phyloP scores from a whole-genome alignment of 2,888 invertebrate genomes.

The Polyploca ridens region DNA sequence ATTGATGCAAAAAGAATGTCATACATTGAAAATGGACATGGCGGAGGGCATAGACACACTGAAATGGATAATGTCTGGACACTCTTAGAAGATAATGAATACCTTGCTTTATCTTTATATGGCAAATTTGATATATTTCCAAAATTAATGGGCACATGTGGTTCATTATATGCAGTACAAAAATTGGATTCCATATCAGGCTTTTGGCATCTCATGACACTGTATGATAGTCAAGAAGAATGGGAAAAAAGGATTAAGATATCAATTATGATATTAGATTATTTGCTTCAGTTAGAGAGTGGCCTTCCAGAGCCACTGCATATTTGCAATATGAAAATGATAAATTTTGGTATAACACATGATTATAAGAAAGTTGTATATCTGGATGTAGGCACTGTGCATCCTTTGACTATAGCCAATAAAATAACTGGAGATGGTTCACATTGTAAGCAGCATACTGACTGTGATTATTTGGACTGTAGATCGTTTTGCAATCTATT shows the following conservation, averaged over 20 bases:
- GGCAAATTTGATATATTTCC: conserved; percentile 86
- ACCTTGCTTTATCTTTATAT: conserved; percentile 84
- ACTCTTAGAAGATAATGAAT: conserved; percentile 87
- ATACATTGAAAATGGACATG: conserved; percentile 71
- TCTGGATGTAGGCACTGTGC: conserved; percentile 86
- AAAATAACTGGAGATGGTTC: conserved; percentile 72
- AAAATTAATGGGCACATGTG: conserved; percentile 87
- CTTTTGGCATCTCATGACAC: conserved; percentile 76
- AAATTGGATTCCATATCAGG: conserved; percentile 84
- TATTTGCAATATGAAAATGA: conserved; percentile 88
- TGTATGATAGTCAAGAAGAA: conserved; percentile 80
- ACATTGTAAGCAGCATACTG: conserved; percentile 83
- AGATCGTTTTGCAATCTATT: conserved; percentile 84
- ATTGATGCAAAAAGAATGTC: conserved; percentile 74
- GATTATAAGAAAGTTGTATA: conserved; percentile 83
- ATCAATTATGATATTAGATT: conserved; percentile 85
- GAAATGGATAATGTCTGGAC: conserved; percentile 87
- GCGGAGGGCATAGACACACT: conserved; percentile 58
- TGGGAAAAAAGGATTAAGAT: conserved; percentile 84
- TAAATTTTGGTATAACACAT: conserved; percentile 86
- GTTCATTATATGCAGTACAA: conserved; percentile 87
- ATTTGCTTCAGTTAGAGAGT: conserved; percentile 84
- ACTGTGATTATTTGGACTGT: conserved; percentile 89
- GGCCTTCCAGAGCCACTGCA: conserved; percentile 85
- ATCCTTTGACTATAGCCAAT: conserved; percentile 81